Conservation (phyloP, 2,113 vertebrate species). For the Mesitornis unicolor region DNA sequence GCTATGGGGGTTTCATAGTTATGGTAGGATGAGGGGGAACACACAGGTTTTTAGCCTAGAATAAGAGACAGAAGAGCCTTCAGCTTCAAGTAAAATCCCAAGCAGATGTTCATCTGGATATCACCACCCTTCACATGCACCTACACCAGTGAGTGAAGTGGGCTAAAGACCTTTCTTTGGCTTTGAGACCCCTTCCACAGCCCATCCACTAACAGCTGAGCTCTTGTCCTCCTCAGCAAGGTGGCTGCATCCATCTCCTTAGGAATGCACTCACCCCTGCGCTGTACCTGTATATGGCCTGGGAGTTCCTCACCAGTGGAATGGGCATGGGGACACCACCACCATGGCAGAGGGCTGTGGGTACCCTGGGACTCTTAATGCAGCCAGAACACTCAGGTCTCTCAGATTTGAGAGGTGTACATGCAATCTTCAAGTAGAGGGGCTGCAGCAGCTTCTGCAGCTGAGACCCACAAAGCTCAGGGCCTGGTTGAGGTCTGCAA, state of each 20-base stretch:
- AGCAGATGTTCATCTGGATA: background rate
- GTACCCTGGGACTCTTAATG: background rate
- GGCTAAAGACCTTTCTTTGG: background rate
- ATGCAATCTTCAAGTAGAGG: background rate
- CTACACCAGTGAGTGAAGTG: background rate
- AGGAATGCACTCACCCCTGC: fast-evolving
- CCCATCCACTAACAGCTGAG: background rate
- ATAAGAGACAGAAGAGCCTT: background rate
- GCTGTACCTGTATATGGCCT: background rate
- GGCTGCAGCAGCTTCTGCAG: background rate
- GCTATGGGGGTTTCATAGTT: background rate
- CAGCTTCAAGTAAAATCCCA: background rate
- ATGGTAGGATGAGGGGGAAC: background rate
- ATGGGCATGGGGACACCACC: background rate
- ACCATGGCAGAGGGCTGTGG: fast-evolving
- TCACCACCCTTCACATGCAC: background rate
- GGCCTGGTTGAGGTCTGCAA: too few species aligned
- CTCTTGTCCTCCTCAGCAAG: background rate
- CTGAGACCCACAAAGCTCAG: fast-evolving
- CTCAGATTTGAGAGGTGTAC: fast-evolving
- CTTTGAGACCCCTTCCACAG: background rate
- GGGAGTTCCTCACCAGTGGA: fast-evolving
- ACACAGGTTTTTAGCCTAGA: background rate
- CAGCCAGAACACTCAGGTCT: background rate
- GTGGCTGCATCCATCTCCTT: background rate